Evolutionary conservation across 2,113 vertebrate species (phyloP), one percentile per base, ranked within the genome.

Genomic region (Garra rufa): DNA sequence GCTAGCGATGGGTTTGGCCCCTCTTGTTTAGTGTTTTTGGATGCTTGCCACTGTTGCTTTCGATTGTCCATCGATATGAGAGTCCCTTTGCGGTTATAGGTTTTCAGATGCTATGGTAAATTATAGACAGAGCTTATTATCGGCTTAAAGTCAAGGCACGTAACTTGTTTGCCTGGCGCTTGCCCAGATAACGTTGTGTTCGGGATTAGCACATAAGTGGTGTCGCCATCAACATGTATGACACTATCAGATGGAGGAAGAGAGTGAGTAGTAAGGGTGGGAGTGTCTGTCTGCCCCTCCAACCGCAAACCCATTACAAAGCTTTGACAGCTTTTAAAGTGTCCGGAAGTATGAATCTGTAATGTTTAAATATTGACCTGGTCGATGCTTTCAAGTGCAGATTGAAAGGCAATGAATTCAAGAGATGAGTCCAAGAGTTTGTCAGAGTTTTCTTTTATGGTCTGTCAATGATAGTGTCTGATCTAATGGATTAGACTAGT

Each of bases 71-170:
- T 10, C 55, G 41, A 79, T 67, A 50, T 3, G 24, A 75, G 15
- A 19, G 73, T 75, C 34, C 48, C 26, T 80, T 15, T 0, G 24
- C n/a, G n/a, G 15, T 63, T 26, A 19, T 79, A 44, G 15, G 61
- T 50, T 46, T 81, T 69, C 11, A 50, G 34, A 6, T 44, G 78
- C 63, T 50, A n/a, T 84, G 11, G 78, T 34, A 76, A 43, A 81
- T 65, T 13, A 26, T 24, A 50, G 44, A 48, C 3, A 86, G 83
- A 93, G 89, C 91, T 90, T 84, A 86, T 93, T 92, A 93, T 85
- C 34, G 88, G 91, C 89, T 93, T 95, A 86, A 82, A 82, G 80
- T 70, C 65, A 71, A 77, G 30, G 74, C 67, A 77, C 52, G 83
- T 86, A 83, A 81, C 48, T 52, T 59, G 85, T 86, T 83, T 70